Conservation (phyloP, 2,888 invertebrate species). For the Anaspis maculata region DNA sequence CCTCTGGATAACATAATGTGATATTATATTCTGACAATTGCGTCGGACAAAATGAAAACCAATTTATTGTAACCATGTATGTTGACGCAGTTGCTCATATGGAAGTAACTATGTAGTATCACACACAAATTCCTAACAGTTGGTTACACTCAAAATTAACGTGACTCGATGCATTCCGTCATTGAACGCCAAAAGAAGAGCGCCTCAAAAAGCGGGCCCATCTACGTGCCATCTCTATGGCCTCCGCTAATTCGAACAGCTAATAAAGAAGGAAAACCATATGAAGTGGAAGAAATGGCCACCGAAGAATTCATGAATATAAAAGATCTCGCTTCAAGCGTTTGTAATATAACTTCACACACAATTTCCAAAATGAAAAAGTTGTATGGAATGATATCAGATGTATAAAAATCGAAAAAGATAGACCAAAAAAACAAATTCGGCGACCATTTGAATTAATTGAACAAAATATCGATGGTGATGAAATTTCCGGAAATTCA, state of each 20-base stretch:
- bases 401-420: too few relatives aligned
- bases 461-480: too few relatives aligned
- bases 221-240: constrained; percentile 4
- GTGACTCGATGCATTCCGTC: constrained; percentile 1
- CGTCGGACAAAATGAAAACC: constrained; percentile 6
- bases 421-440: too few relatives aligned
- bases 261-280: constrained; percentile 11
- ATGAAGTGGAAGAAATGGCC: constrained; percentile 6
- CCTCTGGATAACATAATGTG: too few relatives aligned
- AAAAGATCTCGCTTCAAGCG: constrained; percentile 5
- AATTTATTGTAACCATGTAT: too few relatives aligned
- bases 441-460: too few relatives aligned
- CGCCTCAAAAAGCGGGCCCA: constrained; percentile 2
- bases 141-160: constrained; percentile 1
- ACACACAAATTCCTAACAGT: too few relatives aligned
- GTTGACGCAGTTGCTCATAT: too few relatives aligned
- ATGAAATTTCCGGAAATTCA: too few relatives aligned
- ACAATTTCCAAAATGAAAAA: constrained; percentile 7
- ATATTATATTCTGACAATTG: too few relatives aligned
- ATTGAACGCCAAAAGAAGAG: constrained; percentile 2
- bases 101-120: too few relatives aligned
- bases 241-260: constrained; percentile 7
- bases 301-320: constrained; percentile 8
- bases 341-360: constrained; percentile 9
- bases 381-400: constrained; percentile 5